Base-by-base conservation (phyloP, 2,888 invertebrate genomes). In the Tachystola acroxantha region DNA sequence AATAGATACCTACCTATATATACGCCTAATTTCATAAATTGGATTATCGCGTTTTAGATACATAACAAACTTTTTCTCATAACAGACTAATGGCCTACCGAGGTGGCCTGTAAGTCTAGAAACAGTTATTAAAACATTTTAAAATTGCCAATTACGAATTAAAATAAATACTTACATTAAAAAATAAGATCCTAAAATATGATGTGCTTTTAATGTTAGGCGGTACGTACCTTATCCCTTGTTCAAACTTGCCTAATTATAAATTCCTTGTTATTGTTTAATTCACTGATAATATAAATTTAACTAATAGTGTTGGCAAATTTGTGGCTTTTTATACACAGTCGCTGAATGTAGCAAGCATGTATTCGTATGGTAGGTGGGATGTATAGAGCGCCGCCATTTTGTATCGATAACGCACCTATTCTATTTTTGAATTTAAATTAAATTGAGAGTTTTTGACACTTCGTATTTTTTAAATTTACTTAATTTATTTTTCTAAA, bases 271-370 rank as follows among this genome's bases (percentile, higher is more conserved):
- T 48, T 53, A 57, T 70, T 63, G 50, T 54, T 60, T 43, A 61
- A 56, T 53, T 68, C 63, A 73, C 71, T 58, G 59, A 57, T 54
- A 48, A 53, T 52, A 53, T 52, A 45, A 49, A 32, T n/a, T 24
- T 24, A 32, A 33, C 33, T 58, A 57, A 68, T 66, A 74, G 64
- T 65, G 72, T 76, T 75, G 72, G 67, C 64, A 71, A 67, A 45
- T 59, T 57, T 61, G 62, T 61, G 75, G 80, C 76, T 75, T 79
- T 68, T 71, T 76, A 71, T 73, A 79, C 75, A 77, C 73, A 61
- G 68, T 73, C 67, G 79, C 79, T 75, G 69, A 68, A 48, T 58
- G 71, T 80, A 81, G 80, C 58, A 9, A 20, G 9, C n/a, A 52
- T 63, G 71, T 79, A 75, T 69, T 64, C 63, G 65, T 75, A 73